Evolutionary conservation across 2,888 invertebrate species (phyloP).

Genomic region (Leucoma salicis): DNA sequence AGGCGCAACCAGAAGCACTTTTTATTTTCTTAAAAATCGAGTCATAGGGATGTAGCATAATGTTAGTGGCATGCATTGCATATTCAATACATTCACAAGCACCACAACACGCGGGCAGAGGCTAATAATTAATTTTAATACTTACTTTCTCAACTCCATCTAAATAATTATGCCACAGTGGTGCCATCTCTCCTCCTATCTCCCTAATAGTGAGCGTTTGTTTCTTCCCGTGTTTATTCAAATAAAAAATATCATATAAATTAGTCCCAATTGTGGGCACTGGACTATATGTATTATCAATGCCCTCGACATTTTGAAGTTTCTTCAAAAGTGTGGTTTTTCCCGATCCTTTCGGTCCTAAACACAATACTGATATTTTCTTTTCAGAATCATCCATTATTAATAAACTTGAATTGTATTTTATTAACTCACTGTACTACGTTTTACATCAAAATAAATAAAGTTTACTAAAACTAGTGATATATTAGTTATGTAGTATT

Average conservation of each 20-base stretch:
- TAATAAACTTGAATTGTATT: not conserved
- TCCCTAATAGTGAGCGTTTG: conserved; percentile 84
- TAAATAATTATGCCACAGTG: conserved; percentile 90
- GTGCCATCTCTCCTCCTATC: conserved; percentile 91
- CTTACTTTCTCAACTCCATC: conserved; percentile 82
- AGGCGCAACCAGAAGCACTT: no score
- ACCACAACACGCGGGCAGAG: no score
- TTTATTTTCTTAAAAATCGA: no score
- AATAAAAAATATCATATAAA: conserved; percentile 84
- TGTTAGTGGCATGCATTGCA: no score
- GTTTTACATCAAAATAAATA: no score
- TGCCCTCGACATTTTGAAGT: conserved; percentile 85
- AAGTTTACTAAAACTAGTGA: no score
- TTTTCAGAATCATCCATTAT: conserved; percentile 69
- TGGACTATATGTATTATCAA: conserved; percentile 89
- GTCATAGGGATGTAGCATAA: no score
- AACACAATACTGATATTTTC: conserved; percentile 81
- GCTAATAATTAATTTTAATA: not conserved
- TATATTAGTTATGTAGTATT: no score
- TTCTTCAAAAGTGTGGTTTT: conserved; percentile 90
- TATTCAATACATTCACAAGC: no score
- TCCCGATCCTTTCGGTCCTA: conserved; percentile 91
- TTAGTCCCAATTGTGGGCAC: conserved; percentile 92
- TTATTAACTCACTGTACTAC: not conserved
- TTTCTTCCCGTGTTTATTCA: conserved; percentile 75